Evolutionary conservation across 1,140 invertebrate genomes (phyloP).

Genomic region (Sitophilus oryzae): DNA sequence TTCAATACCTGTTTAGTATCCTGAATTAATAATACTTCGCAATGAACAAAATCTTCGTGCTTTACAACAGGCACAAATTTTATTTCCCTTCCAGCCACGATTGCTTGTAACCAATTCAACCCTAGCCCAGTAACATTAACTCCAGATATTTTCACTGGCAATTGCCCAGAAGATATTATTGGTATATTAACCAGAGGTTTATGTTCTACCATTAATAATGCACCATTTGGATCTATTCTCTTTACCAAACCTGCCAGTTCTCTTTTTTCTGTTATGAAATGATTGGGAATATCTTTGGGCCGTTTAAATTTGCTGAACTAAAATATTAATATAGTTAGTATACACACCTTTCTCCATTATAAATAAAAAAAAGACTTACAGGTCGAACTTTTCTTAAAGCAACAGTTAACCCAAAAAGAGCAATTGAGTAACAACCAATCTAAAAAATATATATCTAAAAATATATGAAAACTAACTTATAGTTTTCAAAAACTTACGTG

Average conservation of each 20-base stretch:
- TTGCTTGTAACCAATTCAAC: conserved; percentile 49
- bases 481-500: conserved; percentile 37
- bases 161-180: conserved; percentile 36
- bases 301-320: conserved; percentile 50
- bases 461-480: conserved; percentile 14
- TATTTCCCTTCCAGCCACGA: conserved; percentile 44
- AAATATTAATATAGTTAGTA: conserved; percentile 15
- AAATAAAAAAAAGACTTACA: conserved; percentile 41
- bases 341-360: conserved; percentile 6
- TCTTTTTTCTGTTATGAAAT: conserved; percentile 45
- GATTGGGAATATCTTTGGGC: conserved; percentile 46
- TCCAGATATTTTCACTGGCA: conserved; percentile 51
- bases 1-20: conserved; percentile 22
- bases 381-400: conserved; percentile 49
- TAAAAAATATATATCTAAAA: conserved; percentile 34
- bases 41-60: conserved; percentile 44
- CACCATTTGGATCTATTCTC: conserved; percentile 45
- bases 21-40: conserved; percentile 44
- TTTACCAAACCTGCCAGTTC: conserved; percentile 45
- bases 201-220: conserved; percentile 49
- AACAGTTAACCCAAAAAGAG: conserved; percentile 45
- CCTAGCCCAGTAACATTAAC: conserved; percentile 47
- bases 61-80: conserved; percentile 46
- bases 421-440: conserved; percentile 50
- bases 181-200: conserved; percentile 47